phyloP scores from a whole-genome alignment of 2,888 invertebrate species.

The Siphonodentalium dalli region DNA sequence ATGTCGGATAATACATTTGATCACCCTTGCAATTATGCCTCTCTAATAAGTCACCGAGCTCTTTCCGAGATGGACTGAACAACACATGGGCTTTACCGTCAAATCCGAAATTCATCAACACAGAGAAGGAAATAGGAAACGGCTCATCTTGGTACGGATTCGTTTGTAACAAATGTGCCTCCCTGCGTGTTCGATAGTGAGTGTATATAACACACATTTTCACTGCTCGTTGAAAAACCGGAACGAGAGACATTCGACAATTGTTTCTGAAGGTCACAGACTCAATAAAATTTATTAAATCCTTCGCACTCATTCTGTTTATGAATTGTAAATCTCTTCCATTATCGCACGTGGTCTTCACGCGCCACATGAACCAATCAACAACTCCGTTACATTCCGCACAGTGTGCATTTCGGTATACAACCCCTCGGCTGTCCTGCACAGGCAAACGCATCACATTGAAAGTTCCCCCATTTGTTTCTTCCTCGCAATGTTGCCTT shows the following conservation, averaged over 20 bases:
- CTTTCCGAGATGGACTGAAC: conserved; percentile 33
- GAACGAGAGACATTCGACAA: conserved; percentile 25
- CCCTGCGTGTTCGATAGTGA: conserved; percentile 11
- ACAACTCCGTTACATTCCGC: conserved; percentile 39
- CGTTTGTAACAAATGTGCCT: too few relatives aligned
- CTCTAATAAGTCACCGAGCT: conserved; percentile 3
- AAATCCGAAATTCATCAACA: conserved; percentile 57
- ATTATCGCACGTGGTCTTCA: conserved; percentile 35
- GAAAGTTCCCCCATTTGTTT: too few relatives aligned
- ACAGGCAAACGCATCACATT: conserved; percentile 41
- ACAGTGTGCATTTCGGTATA: conserved; percentile 48
- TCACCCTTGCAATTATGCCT: conserved; percentile 27
- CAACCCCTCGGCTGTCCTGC: conserved; percentile 39
- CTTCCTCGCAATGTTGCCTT: too few relatives aligned
- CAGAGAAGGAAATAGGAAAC: conserved; percentile 45
- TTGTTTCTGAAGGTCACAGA: conserved; percentile 17
- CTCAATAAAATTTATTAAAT: conserved; percentile 25
- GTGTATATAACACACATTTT: conserved; percentile 22
- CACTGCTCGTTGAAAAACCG: conserved; percentile 22
- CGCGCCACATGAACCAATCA: conserved; percentile 35
- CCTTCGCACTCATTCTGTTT: conserved; percentile 24
- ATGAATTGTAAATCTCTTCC: conserved; percentile 29
- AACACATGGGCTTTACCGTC: conserved; percentile 53
- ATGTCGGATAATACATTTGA: conserved; percentile 37
- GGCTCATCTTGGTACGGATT: conserved; percentile 15